These are phyloP conservation scores for Thelaira solivaga DNA, from an alignment of 2,888 invertebrate genomes.

Conservation along the genomic window DNA sequence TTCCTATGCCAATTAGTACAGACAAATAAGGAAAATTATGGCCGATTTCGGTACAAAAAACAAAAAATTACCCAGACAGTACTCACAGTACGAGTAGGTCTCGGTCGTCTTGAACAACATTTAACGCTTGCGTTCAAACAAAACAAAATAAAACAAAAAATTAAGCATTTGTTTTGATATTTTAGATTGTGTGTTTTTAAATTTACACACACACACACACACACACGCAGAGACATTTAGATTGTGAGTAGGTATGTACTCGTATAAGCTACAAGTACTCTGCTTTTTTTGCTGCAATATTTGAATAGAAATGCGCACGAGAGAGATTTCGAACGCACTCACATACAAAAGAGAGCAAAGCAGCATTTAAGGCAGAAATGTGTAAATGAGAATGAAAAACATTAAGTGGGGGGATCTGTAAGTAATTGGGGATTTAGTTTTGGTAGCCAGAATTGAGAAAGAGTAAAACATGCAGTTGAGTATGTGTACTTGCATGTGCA, in stretches of 20 bases:
- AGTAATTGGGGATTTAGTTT: not conserved
- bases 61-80: too few relatives aligned
- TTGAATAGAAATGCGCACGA: constrained; percentile 73
- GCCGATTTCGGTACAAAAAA: not conserved
- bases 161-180: not conserved
- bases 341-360: not conserved
- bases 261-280: too few relatives aligned
- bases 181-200: constrained; percentile 1
- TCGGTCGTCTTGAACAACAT: constrained; percentile 52
- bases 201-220: not conserved
- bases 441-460: constrained; percentile 21
- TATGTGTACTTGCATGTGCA: not conserved
- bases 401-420: constrained; percentile 17
- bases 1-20: not conserved
- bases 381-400: constrained; percentile 44
- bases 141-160: too few relatives aligned
- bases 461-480: constrained; percentile 10
- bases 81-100: constrained; percentile 60
- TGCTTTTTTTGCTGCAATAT: too few relatives aligned
- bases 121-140: constrained; percentile 22
- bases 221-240: not conserved
- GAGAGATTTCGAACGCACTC: constrained; percentile 47
- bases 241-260: too few relatives aligned
- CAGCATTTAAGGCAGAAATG: not conserved
- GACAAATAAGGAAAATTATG: not conserved